Base-by-base conservation (phyloP, 2,888 invertebrate species). In the Mylabris sibirica region DNA sequence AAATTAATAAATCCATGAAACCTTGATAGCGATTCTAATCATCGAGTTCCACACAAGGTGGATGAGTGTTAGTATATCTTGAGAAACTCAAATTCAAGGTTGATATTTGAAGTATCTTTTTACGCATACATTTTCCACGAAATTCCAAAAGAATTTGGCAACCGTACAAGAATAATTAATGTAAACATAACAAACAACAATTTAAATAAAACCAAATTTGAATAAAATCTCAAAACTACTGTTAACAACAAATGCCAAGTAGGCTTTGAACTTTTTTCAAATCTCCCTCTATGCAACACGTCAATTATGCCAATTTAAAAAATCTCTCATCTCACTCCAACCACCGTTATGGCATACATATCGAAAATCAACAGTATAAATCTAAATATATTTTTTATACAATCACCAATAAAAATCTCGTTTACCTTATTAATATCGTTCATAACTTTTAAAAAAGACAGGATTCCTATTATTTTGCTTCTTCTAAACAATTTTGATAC, bases 41-140 rank as follows among this genome's bases (percentile, higher is more conserved):
- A 57, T 30, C 30, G 30, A 57, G 57, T 57, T 57, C 6, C 26
- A 57, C 24, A 26, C 22, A 24, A 26, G 57, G 53, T 53, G 12
- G 53, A 22, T 24, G 57, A 6, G 14, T 26, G 3, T 57, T n/a
- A n/a, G 24, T 3, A n/a, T n/a, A 26, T n/a, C n/a, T n/a, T n/a
- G n/a, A n/a, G n/a, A 2, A 24, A 57, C 12, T 57, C 22, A 57
- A 57, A 57, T 57, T 57, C 57, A 57, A 57, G 57, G 57, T 57
- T 57, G 22, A 22, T 3, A n/a, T 1, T 8, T 20, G 0, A 57
- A n/a, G 5, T 6, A 26, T 57, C 6, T 14, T 24, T 6, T 11
- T 22, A 12, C 6, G 20, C 8, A 3, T 8, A 8, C 3, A 14
- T 14, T 53, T 11, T 53, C 53, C 22, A 53, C 22, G 24, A 53